Conservation (phyloP, 2,797 vertebrate genomes). For the Dicrostonyx torquatus region DNA sequence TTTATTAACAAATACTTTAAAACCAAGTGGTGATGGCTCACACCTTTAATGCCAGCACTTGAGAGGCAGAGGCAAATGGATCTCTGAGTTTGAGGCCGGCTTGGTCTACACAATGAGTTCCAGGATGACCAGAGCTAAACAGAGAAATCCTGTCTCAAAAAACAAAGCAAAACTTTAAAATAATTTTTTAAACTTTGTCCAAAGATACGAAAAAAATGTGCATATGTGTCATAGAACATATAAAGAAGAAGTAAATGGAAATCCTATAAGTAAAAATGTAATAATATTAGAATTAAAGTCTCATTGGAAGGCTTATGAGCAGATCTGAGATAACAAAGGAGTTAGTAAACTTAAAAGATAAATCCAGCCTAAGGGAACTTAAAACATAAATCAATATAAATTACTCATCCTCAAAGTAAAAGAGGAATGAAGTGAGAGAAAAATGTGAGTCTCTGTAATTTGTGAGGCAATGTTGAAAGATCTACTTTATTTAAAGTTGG, state of each 20-base stretch:
- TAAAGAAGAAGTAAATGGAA: slow-evolving; percentile 11
- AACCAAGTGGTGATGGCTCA: background rate
- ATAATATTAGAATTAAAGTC: background rate
- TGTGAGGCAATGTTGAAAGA: slow-evolving; percentile 14
- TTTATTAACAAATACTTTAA: slow-evolving; percentile 24
- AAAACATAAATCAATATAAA: background rate
- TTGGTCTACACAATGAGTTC: background rate
- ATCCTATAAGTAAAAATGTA: slow-evolving; percentile 42
- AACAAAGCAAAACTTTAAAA: slow-evolving; percentile 1
- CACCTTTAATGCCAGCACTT: background rate
- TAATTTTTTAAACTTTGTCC: slow-evolving; percentile 16
- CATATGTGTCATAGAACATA: background rate
- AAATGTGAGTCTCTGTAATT: background rate
- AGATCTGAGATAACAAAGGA: slow-evolving; percentile 13
- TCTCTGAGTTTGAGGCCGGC: background rate
- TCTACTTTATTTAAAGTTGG: background rate
- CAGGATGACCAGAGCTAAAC: background rate
- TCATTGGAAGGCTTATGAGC: background rate
- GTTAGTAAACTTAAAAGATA: background rate
- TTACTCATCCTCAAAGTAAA: background rate
- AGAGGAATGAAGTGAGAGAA: background rate
- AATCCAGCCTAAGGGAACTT: background rate
- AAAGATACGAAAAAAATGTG: background rate
- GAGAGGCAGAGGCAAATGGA: background rate
- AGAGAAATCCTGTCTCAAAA: background rate